Evolutionary conservation across 2,888 invertebrate species (phyloP).

Genomic region (Oscheius sp.): DNA sequence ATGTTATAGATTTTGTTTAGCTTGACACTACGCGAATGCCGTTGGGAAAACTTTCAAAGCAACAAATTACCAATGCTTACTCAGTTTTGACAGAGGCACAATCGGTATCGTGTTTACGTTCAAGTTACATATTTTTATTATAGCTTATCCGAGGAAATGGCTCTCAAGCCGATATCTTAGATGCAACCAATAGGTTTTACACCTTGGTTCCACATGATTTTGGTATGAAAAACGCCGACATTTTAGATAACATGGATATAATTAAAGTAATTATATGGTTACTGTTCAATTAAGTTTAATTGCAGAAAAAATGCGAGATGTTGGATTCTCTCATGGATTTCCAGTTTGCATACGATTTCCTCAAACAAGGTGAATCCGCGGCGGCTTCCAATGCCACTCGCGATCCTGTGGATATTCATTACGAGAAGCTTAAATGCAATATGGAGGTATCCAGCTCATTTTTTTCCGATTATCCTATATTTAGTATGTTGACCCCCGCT

Average conservation of each 20-base stretch:
- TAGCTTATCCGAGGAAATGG: neutral
- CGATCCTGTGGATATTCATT: constrained; percentile 86
- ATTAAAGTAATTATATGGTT: constrained; percentile 76
- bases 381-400: neutral
- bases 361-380: constrained; percentile 7
- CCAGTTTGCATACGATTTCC: constrained; percentile 81
- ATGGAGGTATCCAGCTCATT: constrained; percentile 77
- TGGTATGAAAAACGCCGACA: constrained; percentile 85
- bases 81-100: constrained; percentile 79
- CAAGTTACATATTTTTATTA: neutral
- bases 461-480: neutral
- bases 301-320: constrained; percentile 83
- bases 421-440: constrained; percentile 86
- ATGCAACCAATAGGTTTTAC: constrained; percentile 80
- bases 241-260: constrained; percentile 83
- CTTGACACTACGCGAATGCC: constrained; percentile 98
- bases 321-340: constrained; percentile 91
- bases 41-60: constrained; percentile 90
- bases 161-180: constrained; percentile 29
- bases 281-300: neutral
- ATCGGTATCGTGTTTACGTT: constrained; percentile 57
- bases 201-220: constrained; percentile 95
- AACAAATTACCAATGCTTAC: constrained; percentile 89
- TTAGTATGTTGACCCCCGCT: constrained; percentile 44
- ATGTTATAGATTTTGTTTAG: constrained; percentile 61